Evolutionary conservation across 2,888 invertebrate genomes (phyloP), one percentile per base, ranked within the genome.

Genomic region (Epinotia demarniana): DNA sequence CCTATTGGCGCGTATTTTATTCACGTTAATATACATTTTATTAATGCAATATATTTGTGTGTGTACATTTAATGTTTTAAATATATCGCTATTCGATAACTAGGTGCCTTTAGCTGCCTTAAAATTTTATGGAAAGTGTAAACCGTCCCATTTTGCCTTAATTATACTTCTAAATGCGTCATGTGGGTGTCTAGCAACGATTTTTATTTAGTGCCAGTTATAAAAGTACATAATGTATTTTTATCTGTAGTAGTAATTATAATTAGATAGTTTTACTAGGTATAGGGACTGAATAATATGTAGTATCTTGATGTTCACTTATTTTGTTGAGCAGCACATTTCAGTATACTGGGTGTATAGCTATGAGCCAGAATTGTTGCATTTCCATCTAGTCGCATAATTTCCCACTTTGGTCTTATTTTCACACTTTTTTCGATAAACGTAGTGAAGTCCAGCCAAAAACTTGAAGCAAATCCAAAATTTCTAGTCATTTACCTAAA

Each of bases 401-500:
- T 76, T 75, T 78, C 75, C 60, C 73, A 13, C 69, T 74, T 77
- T 79, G 77, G 75, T 80, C 78, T 78, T 78, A 75, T 81, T 81
- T 81, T 81, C 82, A 78, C 80, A 80, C 80, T 75, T 74, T 70
- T 75, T 80, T 80, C 80, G 82, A 77, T 80, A 81, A 82, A 85
- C 85, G 84, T 85, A 87, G 85, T 87, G 85, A 84, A 80, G 84
- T 81, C 81, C 89, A 89, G 87, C 91, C 90, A 92, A 92, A 89
- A 82, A 80, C 78, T 79, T 82, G 78, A 81, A 79, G 72, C 79
- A 80, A 90, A 91, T 90, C 92, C 91, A 93, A 92, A 92, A 88
- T 92, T 93, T 93, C 93, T 93, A 93, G 93, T 93, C 93, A 93
- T 89, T 87, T 84, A 85, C 80, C 85, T 84, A 87, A 88, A 86